A percentile compares a stretch with the other conserved stretches of the same genome.
Evolutionary conservation across 2,113 vertebrate species (phyloP).

Genomic region (Felis chaus): DNA sequence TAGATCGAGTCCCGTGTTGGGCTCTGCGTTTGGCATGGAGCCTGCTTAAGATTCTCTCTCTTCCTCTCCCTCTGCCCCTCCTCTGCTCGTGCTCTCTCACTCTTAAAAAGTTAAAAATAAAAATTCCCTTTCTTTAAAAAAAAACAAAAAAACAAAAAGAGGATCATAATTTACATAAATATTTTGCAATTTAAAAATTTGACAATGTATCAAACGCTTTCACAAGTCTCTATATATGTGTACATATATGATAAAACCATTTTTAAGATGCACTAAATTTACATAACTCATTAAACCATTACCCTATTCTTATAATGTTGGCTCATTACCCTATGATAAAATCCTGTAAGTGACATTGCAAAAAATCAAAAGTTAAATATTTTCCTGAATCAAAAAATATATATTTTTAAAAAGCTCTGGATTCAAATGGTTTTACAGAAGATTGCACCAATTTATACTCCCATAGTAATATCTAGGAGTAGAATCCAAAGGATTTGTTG

Average conservation of each 20-base stretch:
- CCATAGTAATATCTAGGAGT: background rate
- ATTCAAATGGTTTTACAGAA: background rate
- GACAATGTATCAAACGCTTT: background rate
- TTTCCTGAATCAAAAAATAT: background rate
- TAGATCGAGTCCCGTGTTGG: no score
- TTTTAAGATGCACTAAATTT: background rate
- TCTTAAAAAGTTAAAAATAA: background rate
- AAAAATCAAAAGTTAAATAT: conserved; percentile 18
- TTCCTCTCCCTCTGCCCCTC: no score
- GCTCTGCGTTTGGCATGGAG: no score
- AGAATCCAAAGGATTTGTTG: background rate
- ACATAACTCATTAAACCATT: background rate
- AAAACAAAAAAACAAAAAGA: background rate
- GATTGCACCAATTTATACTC: background rate
- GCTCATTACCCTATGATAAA: background rate
- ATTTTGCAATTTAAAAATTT: background rate
- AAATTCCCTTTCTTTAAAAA: no score
- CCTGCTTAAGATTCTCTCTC: no score
- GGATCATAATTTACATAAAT: background rate
- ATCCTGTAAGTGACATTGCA: background rate
- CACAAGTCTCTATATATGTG: background rate
- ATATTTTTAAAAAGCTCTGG: background rate
- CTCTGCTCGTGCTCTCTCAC: no score
- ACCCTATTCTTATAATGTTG: background rate
- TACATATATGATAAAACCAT: background rate